Base-by-base conservation (phyloP, 2,797 vertebrate species). In the Mormyrus proboscirostris region DNA sequence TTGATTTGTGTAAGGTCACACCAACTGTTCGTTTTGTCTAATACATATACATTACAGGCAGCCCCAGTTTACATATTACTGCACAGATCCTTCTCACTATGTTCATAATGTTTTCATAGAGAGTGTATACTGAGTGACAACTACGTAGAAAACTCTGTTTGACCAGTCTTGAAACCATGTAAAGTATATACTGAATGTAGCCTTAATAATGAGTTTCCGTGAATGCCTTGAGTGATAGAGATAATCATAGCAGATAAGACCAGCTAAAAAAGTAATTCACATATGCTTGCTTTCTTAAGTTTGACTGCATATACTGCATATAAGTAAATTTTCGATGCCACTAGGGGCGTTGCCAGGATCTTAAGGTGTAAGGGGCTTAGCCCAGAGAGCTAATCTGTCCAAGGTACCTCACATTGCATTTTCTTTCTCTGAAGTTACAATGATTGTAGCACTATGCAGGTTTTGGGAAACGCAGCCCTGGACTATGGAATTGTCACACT, bases 1-100 rank as follows among this genome's bases (percentile, higher is more conserved):
- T 91, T 91, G 89, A 89, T 91, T 91, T 91, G 44, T 90, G 79
- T 82, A 88, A 90, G 76, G 76, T 89, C 79, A 91, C 82, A 89
- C 90, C 91, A 89, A 90, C 10, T 44, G n/a, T 47, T 83, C n/a
- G 22, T 49, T n/a, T 44, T 49, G 38, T 82, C 6, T 82, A 49
- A 47, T 47, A 19, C 47, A 51, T 29, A 47, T 82, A 49, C 82
- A 50, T 84, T 51, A 84, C 82, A 44, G 19, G 47, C 82, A 25
- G 41, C 50, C 41, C 38, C 38, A 9, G 7, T 44, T 79, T 79
- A 79, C 14, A 41, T 79, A 79, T 79, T 79, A n/a, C 73, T 79
- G 38, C 38, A 44, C 73, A 44, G 65, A 38, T 73, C 29, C 1
- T 44, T 79, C 73, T 79, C 73, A 79, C 14, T 79, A 82, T 44